Conservation (phyloP, 2,888 invertebrate species). For the Thumatha senex region DNA sequence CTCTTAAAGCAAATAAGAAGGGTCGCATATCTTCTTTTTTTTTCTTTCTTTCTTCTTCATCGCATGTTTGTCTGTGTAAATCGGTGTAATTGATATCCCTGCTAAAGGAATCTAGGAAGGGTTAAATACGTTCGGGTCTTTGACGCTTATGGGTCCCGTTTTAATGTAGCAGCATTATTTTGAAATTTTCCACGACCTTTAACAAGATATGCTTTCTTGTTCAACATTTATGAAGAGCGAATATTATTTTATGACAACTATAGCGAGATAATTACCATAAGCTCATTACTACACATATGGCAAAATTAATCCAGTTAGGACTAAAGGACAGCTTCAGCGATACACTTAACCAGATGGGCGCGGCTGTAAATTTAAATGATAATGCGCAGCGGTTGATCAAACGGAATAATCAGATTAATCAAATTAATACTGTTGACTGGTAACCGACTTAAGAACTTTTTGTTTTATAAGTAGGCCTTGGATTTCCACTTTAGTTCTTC, state of each 20-base stretch:
- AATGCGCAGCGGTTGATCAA: conserved; percentile 14
- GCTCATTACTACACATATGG: neutral
- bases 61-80: no score
- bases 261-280: neutral
- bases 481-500: neutral
- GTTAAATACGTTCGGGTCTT: no score
- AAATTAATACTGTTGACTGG: neutral
- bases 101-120: no score
- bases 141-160: no score
- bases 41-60: no score
- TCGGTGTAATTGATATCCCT: no score
- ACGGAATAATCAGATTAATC: conserved; percentile 25
- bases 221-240: no score
- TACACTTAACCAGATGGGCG: neutral
- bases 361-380: conserved; percentile 13
- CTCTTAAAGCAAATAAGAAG: no score
- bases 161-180: no score
- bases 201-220: no score
- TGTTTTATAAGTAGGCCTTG: neutral
- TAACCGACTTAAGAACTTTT: conserved; percentile 2
- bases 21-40: no score
- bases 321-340: conserved; percentile 1
- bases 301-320: conserved; percentile 11
- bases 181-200: no score
- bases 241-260: neutral